Conservation (phyloP, 2,797 vertebrate genomes). For the Neosalanx taihuensis region DNA sequence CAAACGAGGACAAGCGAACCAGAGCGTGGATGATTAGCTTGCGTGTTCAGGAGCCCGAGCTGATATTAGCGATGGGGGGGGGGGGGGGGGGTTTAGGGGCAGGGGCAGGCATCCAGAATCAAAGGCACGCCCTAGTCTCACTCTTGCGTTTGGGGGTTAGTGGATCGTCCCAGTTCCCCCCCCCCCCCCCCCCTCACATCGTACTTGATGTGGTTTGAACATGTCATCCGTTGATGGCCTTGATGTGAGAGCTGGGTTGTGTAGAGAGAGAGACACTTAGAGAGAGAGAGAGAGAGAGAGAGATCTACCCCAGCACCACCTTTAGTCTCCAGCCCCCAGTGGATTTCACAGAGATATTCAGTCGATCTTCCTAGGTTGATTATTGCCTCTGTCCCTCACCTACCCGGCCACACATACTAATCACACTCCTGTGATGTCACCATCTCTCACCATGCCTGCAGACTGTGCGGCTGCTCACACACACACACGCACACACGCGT, state of each 20-base stretch:
- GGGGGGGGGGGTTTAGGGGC: conserved; percentile 1
- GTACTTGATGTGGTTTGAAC: no score
- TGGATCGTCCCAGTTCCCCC: no score
- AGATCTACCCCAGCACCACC: conserved; percentile 31
- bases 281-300: conserved; percentile 32
- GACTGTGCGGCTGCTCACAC: neutral
- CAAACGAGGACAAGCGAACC: conserved; percentile 54
- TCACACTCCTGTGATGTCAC: conserved; percentile 30
- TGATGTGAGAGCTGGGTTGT: no score
- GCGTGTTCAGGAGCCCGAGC: conserved; percentile 39
- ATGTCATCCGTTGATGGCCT: no score
- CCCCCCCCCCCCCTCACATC: no score
- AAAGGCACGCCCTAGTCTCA: conserved; percentile 45
- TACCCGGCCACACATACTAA: neutral
- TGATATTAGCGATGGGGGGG: neutral
- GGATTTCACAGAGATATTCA: conserved; percentile 18
- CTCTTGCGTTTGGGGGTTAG: no score
- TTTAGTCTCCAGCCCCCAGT: no score
- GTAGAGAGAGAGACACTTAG: conserved; percentile 12
- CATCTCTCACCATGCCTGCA: conserved; percentile 5
- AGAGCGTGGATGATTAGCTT: conserved; percentile 66
- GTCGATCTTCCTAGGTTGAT: neutral
- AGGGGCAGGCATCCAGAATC: no score
- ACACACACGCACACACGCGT: neutral
- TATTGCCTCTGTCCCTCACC: neutral